Evolutionary conservation across 2,797 vertebrate genomes (phyloP).

Genomic region (Oryzias sinensis): DNA sequence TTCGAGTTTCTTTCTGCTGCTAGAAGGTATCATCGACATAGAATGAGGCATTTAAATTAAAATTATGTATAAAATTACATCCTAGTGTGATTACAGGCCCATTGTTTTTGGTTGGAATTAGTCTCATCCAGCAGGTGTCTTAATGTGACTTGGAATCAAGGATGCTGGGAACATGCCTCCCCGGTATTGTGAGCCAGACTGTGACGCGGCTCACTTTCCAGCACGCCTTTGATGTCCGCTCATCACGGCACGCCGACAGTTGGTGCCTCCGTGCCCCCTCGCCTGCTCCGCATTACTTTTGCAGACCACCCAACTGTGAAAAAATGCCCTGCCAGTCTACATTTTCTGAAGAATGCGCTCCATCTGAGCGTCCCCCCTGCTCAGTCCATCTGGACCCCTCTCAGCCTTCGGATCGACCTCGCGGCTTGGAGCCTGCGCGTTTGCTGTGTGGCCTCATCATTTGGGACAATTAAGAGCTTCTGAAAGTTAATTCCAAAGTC

Average conservation of each 20-base stretch:
- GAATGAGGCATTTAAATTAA: background rate
- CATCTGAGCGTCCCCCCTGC: constrained; percentile 41
- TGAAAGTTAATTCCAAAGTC: constrained; percentile 59
- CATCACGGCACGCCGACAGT: constrained; percentile 57
- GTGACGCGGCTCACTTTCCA: constrained; percentile 57
- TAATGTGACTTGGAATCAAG: constrained; percentile 32
- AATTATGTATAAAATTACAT: background rate
- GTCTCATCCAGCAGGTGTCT: constrained; percentile 44
- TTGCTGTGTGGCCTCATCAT: constrained; percentile 49
- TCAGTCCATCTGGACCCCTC: constrained; percentile 74
- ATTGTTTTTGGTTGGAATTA: background rate
- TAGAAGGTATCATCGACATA: no score
- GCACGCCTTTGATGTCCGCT: constrained; percentile 68
- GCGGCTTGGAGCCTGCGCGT: constrained; percentile 22
- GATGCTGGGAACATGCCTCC: constrained; percentile 45
- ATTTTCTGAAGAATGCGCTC: constrained; percentile 69
- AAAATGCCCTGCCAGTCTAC: constrained; percentile 65
- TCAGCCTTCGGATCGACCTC: constrained; percentile 51
- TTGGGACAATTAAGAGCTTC: constrained; percentile 48
- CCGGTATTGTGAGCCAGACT: constrained; percentile 42
- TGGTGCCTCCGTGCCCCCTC: constrained; percentile 53
- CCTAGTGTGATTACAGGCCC: background rate
- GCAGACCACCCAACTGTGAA: constrained; percentile 71
- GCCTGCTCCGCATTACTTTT: constrained; percentile 41
- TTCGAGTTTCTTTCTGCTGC: no score